A percentile compares a stretch with the other conserved stretches of the same genome.
Evolutionary conservation across 2,888 invertebrate genomes (phyloP).

Genomic region (Corbicula japonica): DNA sequence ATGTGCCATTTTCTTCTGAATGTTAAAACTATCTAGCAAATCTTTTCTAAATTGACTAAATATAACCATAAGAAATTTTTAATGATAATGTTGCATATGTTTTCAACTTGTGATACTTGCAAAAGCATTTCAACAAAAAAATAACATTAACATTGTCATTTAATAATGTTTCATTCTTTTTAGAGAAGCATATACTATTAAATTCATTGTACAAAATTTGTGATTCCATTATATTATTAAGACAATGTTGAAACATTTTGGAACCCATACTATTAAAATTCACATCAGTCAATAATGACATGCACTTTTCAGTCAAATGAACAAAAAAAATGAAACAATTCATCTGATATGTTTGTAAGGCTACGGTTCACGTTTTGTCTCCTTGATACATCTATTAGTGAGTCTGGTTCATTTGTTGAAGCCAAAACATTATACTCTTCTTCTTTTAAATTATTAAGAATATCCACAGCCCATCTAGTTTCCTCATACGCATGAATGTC

Average conservation of each 20-base stretch:
- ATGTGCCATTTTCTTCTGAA: slow-evolving; percentile 19
- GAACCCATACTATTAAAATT: slow-evolving; percentile 10
- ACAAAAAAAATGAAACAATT: slow-evolving; percentile 5
- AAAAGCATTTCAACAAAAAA: background rate
- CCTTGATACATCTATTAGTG: slow-evolving; percentile 5
- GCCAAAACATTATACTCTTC: slow-evolving; percentile 5
- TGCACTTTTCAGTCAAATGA: background rate
- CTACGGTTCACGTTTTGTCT: background rate
- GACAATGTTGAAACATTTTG: too few species aligned
- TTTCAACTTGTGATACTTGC: background rate
- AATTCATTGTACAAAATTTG: too few species aligned
- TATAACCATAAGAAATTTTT: slow-evolving; percentile 14
- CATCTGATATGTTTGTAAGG: slow-evolving; percentile 22
- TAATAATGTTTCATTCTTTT: background rate
- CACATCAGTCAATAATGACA: slow-evolving; percentile 1
- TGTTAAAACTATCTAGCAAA: slow-evolving; percentile 4
- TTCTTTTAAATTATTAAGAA: background rate
- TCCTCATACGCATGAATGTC: background rate
- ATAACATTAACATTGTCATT: slow-evolving; percentile 2
- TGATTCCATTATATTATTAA: too few species aligned
- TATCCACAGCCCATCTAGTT: background rate
- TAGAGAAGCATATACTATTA: background rate
- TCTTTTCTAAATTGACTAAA: slow-evolving; percentile 15
- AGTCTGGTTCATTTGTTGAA: slow-evolving; percentile 6
- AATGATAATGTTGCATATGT: slow-evolving; percentile 2